These are phyloP conservation scores for Ranitomeya imitator DNA, from an alignment of 2,113 vertebrate species.

Conservation along the genomic window DNA sequence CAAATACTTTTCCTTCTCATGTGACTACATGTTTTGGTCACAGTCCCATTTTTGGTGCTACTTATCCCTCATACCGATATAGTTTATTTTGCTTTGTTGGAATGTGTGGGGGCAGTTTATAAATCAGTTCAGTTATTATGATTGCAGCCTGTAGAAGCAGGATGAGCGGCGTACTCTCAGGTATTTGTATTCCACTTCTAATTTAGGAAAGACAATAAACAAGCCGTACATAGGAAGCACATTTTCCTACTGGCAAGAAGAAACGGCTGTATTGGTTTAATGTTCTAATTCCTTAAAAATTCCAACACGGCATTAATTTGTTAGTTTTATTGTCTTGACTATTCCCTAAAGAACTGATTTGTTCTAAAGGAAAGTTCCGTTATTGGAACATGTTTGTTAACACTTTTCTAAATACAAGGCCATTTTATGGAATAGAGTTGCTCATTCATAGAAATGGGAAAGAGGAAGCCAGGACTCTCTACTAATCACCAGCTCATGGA, in stretches of 20 bases:
- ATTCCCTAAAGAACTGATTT: constrained; percentile 21
- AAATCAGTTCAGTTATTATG: background rate
- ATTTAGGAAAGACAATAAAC: constrained; percentile 28
- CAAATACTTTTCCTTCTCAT: background rate
- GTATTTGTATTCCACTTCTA: constrained; percentile 17
- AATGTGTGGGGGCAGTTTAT: background rate
- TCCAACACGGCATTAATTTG: constrained; percentile 2
- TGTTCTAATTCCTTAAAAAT: constrained; percentile 8
- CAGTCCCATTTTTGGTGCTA: background rate
- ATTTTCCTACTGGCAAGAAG: constrained; percentile 22
- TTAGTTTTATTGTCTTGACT: constrained; percentile 28
- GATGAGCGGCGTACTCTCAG: background rate
- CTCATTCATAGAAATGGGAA: background rate
- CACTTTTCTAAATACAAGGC: constrained; percentile 11
- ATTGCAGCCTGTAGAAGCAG: background rate
- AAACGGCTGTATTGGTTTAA: background rate
- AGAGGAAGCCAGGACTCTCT: no score
- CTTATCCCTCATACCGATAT: no score
- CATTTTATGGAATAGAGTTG: background rate
- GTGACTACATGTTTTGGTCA: background rate
- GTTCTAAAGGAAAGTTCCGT: background rate
- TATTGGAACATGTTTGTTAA: background rate
- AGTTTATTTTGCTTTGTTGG: background rate
- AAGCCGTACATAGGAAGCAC: constrained; percentile 33
- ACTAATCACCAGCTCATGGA: no score